Percentiles rank a stretch among this genome's conserved stretches.
These are phyloP conservation scores for Pteropus rufus DNA, from an alignment of 2,797 vertebrate species.

Conservation along the genomic window DNA sequence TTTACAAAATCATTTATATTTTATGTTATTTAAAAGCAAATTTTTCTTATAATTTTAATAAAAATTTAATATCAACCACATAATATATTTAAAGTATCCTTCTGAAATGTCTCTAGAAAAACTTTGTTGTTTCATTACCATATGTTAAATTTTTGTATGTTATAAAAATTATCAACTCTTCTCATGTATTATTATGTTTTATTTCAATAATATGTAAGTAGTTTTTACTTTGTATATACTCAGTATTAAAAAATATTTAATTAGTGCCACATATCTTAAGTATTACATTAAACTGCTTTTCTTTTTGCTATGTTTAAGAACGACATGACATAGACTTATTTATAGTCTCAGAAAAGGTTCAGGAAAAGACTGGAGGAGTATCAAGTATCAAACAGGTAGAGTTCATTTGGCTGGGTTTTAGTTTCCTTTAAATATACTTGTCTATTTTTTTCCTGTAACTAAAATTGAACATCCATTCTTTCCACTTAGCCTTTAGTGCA, in stretches of 20 bases:
- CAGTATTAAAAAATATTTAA: background rate
- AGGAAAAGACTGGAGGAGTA: background rate
- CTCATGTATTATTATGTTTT: background rate
- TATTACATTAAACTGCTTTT: background rate
- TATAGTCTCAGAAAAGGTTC: background rate
- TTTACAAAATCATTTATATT: background rate
- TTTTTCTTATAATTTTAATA: background rate
- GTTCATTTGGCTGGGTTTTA: background rate
- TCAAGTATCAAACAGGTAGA: background rate
- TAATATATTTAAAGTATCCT: background rate
- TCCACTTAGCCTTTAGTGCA: constrained; percentile 1
- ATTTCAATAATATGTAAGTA: background rate
- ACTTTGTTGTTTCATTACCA: background rate
- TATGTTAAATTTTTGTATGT: background rate
- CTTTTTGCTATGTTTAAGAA: background rate
- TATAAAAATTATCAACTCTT: background rate
- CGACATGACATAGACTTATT: background rate
- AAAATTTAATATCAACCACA: background rate
- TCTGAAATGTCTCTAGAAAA: background rate
- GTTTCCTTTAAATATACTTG: background rate
- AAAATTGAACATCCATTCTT: background rate
- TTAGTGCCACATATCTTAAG: background rate
- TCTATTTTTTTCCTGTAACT: background rate
- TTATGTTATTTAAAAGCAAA: background rate
- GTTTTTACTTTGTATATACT: background rate